Evolutionary conservation across 2,888 invertebrate species (phyloP).

Genomic region (Trissolcus brochymenae): DNA sequence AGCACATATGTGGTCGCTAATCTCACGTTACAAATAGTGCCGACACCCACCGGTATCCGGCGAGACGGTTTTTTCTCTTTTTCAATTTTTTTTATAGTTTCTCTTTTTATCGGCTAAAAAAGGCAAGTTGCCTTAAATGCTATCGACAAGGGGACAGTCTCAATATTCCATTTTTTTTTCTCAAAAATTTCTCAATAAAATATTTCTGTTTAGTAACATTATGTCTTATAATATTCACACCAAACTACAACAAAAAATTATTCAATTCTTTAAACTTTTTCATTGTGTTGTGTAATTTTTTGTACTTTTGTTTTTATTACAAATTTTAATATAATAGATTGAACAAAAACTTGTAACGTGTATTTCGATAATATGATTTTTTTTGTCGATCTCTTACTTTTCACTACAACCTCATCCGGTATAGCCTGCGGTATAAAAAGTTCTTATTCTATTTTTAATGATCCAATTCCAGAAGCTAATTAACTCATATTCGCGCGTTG

Average conservation of each 20-base stretch:
- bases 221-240: too few species aligned
- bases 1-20: constrained; percentile 59
- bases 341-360: too few species aligned
- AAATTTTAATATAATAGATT: too few species aligned
- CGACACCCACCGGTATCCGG: constrained; percentile 72
- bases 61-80: constrained; percentile 50
- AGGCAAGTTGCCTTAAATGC: constrained; percentile 26
- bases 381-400: neutral
- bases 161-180: constrained; percentile 37
- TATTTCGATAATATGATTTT: too few species aligned
- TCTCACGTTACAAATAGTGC: constrained; percentile 72
- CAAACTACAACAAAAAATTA: too few species aligned
- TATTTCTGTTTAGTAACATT: too few species aligned
- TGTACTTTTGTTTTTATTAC: too few species aligned
- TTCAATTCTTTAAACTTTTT: too few species aligned
- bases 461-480: constrained; percentile 72
- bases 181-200: neutral
- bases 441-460: constrained; percentile 63
- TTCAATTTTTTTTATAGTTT: constrained; percentile 41
- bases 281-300: too few species aligned
- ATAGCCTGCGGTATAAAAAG: constrained; percentile 64
- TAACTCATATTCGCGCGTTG: constrained; percentile 60
- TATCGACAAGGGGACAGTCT: constrained; percentile 22
- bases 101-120: constrained; percentile 54
- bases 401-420: constrained; percentile 23